Evolutionary conservation across 64 coral and sea anemone species (phyloP).

Genomic region (Actinia equina): DNA sequence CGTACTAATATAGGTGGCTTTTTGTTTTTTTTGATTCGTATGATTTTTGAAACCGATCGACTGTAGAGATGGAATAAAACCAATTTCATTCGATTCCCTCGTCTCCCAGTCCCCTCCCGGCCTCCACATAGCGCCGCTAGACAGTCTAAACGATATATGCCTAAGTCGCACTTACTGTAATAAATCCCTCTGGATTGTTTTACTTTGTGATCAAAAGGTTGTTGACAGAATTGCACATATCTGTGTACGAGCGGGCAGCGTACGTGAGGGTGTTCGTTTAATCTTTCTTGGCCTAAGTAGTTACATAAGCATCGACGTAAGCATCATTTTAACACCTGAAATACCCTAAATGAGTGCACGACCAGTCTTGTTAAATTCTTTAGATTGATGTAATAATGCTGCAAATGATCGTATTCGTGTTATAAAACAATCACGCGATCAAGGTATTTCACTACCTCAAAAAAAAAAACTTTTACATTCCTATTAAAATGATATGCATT

Average conservation of each 20-base stretch:
- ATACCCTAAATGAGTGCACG: neutral
- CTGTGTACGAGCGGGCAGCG: neutral
- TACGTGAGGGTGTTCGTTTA: conserved; percentile 2
- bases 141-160: too few relatives aligned
- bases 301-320: neutral
- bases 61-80: too few relatives aligned
- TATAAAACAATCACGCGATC: neutral
- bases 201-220: neutral
- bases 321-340: neutral
- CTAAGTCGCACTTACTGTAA: neutral
- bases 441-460: too few relatives aligned
- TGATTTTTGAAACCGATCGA: too few relatives aligned
- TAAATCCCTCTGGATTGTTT: neutral
- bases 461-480: too few relatives aligned
- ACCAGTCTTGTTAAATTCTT: neutral
- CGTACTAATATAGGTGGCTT: too few relatives aligned
- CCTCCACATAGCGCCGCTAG: too few relatives aligned
- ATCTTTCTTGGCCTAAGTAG: neutral
- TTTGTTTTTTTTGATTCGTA: too few relatives aligned
- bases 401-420: neutral
- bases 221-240: neutral
- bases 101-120: too few relatives aligned
- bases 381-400: neutral
- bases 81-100: too few relatives aligned
- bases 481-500: too few relatives aligned